Evolutionary conservation across 2,888 invertebrate genomes (phyloP).

Genomic region (Periphyllus acericola): DNA sequence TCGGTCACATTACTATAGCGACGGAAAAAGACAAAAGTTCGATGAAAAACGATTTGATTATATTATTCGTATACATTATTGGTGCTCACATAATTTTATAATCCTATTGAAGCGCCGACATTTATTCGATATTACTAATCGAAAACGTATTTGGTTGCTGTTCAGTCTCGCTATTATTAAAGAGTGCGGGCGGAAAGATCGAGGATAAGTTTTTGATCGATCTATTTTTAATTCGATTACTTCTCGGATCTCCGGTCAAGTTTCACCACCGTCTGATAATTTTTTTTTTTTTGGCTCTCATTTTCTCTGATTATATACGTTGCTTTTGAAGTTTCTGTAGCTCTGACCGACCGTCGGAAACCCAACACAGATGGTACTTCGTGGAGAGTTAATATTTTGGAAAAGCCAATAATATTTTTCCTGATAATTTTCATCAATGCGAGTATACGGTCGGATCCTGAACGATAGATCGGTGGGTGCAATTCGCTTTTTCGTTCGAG

Average conservation of each 20-base stretch:
- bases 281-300: neutral
- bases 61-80: too few species aligned
- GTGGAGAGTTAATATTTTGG: neutral
- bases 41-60: too few species aligned
- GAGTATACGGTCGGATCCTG: neutral
- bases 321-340: neutral
- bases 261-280: neutral
- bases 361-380: neutral
- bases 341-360: neutral
- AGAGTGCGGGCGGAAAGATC: too few species aligned
- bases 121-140: too few species aligned
- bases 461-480: too few species aligned
- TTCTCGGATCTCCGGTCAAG: neutral
- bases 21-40: too few species aligned
- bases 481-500: too few species aligned
- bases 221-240: neutral
- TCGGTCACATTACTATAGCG: too few species aligned
- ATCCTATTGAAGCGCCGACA: too few species aligned
- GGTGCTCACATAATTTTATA: too few species aligned
- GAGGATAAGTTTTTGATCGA: neutral
- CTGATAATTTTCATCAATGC: neutral
- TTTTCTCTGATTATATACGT: neutral
- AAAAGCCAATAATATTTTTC: neutral
- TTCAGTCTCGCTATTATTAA: too few species aligned
- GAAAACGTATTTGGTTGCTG: too few species aligned